Conservation (phyloP, 2,113 vertebrate species). For the Amazona guildingii region DNA sequence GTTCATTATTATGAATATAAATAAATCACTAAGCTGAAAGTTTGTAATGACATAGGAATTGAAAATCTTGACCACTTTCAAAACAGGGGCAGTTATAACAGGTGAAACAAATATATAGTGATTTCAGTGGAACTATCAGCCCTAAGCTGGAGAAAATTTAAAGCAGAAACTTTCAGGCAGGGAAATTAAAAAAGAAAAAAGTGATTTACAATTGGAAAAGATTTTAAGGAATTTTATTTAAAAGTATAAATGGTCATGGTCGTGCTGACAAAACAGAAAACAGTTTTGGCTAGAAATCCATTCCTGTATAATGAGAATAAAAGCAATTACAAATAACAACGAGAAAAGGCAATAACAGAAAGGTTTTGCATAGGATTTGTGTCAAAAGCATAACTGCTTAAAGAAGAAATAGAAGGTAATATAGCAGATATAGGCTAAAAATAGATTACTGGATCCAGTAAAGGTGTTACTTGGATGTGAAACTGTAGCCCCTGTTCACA, state of each 20-base stretch:
- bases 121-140: not conserved
- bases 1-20: not conserved
- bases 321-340: not conserved
- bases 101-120: not conserved
- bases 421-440: not conserved
- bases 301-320: not conserved
- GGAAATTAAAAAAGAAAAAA: not conserved
- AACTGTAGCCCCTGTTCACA: not conserved
- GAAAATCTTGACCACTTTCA: not conserved
- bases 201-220: not conserved
- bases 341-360: not conserved
- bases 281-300: not conserved
- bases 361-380: not conserved
- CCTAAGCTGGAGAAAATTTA: not conserved
- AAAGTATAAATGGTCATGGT: not conserved
- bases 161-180: not conserved
- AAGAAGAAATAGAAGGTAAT: not conserved
- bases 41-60: not conserved
- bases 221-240: not conserved
- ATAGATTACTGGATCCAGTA: not conserved
- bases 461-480: not conserved
- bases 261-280: not conserved
- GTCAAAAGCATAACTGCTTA: not conserved
- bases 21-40: not conserved
- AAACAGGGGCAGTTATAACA: not conserved